Conservation (phyloP, 2,888 invertebrate species). For the Platypus cylindrus region DNA sequence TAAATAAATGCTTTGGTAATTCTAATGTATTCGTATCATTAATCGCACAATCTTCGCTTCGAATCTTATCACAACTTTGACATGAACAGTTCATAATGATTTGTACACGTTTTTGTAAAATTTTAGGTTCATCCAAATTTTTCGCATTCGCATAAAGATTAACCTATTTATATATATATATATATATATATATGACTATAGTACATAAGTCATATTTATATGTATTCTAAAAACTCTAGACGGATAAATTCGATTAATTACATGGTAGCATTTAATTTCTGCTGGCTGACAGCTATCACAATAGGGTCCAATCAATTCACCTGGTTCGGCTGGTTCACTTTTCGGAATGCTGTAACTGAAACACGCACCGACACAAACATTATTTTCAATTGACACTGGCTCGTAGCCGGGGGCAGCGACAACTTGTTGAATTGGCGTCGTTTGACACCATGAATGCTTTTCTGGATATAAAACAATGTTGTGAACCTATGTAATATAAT, state of each 20-base stretch:
- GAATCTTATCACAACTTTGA: slow-evolving; percentile 43
- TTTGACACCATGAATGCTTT: slow-evolving; percentile 58
- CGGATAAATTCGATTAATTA: slow-evolving; percentile 27
- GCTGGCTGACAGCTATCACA: slow-evolving; percentile 59
- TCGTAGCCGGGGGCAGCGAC: slow-evolving; percentile 52
- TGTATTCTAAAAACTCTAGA: background rate
- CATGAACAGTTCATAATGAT: slow-evolving; percentile 55
- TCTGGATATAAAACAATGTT: slow-evolving; percentile 58
- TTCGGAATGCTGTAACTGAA: slow-evolving; percentile 58
- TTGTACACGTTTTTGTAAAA: slow-evolving; percentile 47
- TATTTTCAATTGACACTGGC: slow-evolving; percentile 52
- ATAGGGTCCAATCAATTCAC: slow-evolving; percentile 49
- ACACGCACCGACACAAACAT: slow-evolving; percentile 58
- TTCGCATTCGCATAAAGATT: slow-evolving; percentile 43
- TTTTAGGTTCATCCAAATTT: slow-evolving; percentile 38
- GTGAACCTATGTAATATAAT: no score
- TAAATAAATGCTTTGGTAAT: slow-evolving; percentile 31
- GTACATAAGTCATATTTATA: background rate
- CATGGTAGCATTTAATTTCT: slow-evolving; percentile 51
- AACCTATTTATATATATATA: no score
- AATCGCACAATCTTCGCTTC: slow-evolving; percentile 35
- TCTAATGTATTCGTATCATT: slow-evolving; percentile 37
- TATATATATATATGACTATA: no score
- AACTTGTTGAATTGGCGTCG: slow-evolving; percentile 54
- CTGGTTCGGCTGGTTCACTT: slow-evolving; percentile 53